Evolutionary conservation across 2,797 vertebrate genomes (phyloP).

Genomic region (Syndactyla subalaris): DNA sequence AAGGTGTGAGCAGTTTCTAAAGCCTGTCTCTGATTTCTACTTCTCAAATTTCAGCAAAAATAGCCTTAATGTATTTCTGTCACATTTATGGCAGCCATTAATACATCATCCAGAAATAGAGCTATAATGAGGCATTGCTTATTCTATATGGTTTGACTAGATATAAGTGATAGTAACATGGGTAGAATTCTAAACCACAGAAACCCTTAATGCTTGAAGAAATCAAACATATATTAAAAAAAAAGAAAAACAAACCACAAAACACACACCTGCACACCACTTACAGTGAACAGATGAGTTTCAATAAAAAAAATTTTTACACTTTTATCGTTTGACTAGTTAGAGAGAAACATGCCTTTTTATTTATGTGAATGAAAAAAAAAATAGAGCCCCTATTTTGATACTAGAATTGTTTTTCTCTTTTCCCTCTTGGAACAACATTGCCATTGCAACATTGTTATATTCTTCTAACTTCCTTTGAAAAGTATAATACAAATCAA

Average conservation of each 20-base stretch:
- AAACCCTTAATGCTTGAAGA: not conserved
- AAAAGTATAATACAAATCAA: not conserved
- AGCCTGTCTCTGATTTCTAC: not conserved
- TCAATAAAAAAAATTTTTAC: not conserved
- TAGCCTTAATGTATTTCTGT: constrained; percentile 51
- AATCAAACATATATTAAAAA: not conserved
- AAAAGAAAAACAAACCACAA: not conserved
- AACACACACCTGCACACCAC: not conserved
- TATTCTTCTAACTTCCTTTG: not conserved
- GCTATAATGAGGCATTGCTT: constrained; percentile 41
- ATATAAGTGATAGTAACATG: not conserved
- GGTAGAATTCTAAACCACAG: not conserved
- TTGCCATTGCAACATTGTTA: not conserved
- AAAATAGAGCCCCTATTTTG: not conserved
- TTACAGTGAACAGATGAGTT: not conserved
- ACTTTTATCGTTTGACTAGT: not conserved
- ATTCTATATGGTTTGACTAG: not conserved
- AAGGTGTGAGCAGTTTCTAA: not conserved
- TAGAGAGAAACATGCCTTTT: not conserved
- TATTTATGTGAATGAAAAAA: not conserved
- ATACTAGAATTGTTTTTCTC: not conserved
- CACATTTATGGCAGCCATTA: constrained; percentile 24
- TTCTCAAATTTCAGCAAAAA: constrained; percentile 25
- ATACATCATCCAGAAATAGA: constrained; percentile 45
- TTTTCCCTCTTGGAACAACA: not conserved